Conservation (phyloP, 2,888 invertebrate genomes). For the Dascillus cervinus region DNA sequence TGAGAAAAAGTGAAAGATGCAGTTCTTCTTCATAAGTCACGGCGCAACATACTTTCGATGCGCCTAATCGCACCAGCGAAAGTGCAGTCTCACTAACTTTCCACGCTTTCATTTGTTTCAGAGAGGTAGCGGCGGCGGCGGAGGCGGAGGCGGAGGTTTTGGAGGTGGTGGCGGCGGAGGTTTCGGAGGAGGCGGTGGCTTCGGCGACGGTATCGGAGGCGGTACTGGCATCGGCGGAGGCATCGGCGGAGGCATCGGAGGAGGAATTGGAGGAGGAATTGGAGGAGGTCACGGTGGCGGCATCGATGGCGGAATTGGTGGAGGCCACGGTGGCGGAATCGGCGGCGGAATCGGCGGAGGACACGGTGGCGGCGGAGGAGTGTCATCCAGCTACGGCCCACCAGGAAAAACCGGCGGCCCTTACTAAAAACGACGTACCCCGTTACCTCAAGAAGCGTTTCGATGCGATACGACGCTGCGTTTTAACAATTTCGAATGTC, state of each 20-base stretch:
- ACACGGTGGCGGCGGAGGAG: conserved; percentile 25
- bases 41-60: neutral
- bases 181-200: conserved; percentile 28
- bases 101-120: too few species aligned
- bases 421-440: conserved; percentile 31
- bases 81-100: too few species aligned
- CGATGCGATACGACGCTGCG: neutral
- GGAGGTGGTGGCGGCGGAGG: conserved; percentile 33
- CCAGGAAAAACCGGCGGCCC: conserved; percentile 44
- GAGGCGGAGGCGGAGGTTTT: conserved; percentile 36
- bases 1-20: too few species aligned
- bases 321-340: conserved; percentile 17
- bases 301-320: conserved; percentile 11
- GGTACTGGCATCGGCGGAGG: conserved; percentile 41
- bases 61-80: neutral
- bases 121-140: too few species aligned
- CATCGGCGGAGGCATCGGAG: conserved; percentile 27
- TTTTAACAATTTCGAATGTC: too few species aligned
- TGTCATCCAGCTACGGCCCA: conserved; percentile 40
- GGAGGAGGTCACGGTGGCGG: conserved; percentile 13
- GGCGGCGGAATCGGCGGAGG: conserved; percentile 37
- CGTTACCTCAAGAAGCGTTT: conserved; percentile 5
- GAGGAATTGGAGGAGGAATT: conserved; percentile 30
- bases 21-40: neutral
- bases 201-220: conserved; percentile 30